A percentile compares a stretch with the other conserved stretches of the same genome.
These are phyloP conservation scores for Acanthopagrus latus DNA, from an alignment of 2,797 vertebrate species.

Conservation along the genomic window DNA sequence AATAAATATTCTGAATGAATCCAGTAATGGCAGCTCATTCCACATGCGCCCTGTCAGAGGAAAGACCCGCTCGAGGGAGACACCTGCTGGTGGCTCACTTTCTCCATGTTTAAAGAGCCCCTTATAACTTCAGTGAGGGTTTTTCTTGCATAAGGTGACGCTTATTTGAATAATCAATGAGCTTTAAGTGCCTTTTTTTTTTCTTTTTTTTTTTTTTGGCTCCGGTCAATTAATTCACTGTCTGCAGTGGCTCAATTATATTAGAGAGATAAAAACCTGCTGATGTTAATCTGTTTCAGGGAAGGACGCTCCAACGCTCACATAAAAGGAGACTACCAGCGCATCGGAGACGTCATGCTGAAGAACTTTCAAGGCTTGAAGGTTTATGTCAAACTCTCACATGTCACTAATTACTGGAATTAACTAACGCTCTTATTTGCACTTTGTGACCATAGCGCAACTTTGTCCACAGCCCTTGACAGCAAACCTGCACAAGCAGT, in stretches of 20 bases:
- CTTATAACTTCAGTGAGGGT: slow-evolving; percentile 5
- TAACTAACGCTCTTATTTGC: background rate
- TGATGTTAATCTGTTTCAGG: slow-evolving; percentile 81
- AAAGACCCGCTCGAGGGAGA: slow-evolving; percentile 66
- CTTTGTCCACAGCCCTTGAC: slow-evolving; percentile 86
- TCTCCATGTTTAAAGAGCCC: background rate
- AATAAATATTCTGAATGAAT: slow-evolving; percentile 46
- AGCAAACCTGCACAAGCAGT: slow-evolving; percentile 91
- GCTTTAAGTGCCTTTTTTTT: slow-evolving; percentile 4
- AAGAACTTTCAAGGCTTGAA: slow-evolving; percentile 95
- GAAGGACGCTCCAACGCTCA: slow-evolving; percentile 96
- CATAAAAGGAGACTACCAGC: slow-evolving; percentile 95
- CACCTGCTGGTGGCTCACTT: slow-evolving; percentile 73
- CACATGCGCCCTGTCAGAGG: background rate
- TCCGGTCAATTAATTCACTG: slow-evolving; percentile 3
- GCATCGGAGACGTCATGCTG: slow-evolving; percentile 95
- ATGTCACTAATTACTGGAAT: background rate
- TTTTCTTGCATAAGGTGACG: background rate
- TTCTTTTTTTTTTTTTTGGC: slow-evolving; percentile 4
- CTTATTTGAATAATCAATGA: slow-evolving; percentile 27
- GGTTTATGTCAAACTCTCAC: slow-evolving; percentile 75
- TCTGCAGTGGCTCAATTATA: background rate
- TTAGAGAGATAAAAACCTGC: background rate
- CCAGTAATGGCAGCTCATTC: slow-evolving; percentile 32
- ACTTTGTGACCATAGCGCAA: background rate